Base-by-base conservation (phyloP, 2,888 invertebrate genomes). In the Dicyrtoma fusca region DNA sequence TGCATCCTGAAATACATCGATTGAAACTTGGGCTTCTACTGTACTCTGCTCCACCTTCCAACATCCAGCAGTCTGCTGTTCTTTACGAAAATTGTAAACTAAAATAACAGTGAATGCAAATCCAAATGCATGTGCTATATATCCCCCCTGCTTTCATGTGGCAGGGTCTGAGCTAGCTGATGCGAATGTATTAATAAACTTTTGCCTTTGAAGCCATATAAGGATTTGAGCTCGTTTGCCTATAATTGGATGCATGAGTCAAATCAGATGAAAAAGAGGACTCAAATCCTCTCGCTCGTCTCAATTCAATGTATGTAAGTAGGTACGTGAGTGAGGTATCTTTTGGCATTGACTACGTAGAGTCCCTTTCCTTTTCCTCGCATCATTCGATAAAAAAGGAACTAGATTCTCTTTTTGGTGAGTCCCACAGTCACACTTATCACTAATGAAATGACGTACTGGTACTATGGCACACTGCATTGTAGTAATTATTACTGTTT, bases 181-280 rank as follows among this genome's bases (percentile, higher is more conserved):
- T 61, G 14, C 25, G 1, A 14, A 57, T 53, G 53, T 57, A 57
- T 57, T 57, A 23, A 57, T 57, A 61, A 61, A 61, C 61, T 49
- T 49, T 8, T 66, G 51, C 19, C 55, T 34, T 66, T 53, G 53
- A 66, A 55, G 51, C 66, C 66, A 53, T 66, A 66, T 66, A 49
- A 26, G 55, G 66, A 53, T 66, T 49, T 49, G 66, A 51, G 34
- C 51, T 66, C 26, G 66, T 55, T 66, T 55, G 55, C 23, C 66
- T 66, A 66, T 55, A 66, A 66, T 66, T 66, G 66, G 66, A 66
- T 66, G 53, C 66, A 34, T 66, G 66, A 64, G 64, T 64, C 51
- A 49, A 64, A 26, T 34, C 34, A 34, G 34, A 34, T 34, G 34
- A 34, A 34, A 34, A 34, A 34, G 34, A 34, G 34, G 8, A 8